Evolutionary conservation across 2,888 invertebrate species (phyloP).

Genomic region (Andrena haemorrhoa): DNA sequence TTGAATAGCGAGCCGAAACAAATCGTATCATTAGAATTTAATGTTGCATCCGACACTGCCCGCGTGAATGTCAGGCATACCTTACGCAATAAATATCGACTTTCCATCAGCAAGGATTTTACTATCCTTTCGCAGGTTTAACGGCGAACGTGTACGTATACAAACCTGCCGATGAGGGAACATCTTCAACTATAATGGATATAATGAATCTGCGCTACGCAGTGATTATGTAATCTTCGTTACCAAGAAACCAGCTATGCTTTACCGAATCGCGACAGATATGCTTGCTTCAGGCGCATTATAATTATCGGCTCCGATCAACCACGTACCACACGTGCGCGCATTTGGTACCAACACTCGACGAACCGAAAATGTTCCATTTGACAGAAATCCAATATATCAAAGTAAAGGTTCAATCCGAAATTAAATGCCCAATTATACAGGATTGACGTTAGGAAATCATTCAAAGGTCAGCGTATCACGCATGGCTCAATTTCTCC

Average conservation of each 20-base stretch:
- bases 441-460: no score
- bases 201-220: conserved; percentile 48
- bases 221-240: conserved; percentile 67
- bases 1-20: not conserved
- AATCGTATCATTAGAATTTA: not conserved
- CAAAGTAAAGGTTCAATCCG: no score
- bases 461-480: no score
- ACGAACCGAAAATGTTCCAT: no score
- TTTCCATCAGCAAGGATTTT: conserved; percentile 4
- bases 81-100: not conserved
- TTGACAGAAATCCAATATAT: no score
- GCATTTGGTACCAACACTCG: no score
- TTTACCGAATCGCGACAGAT: conserved; percentile 14
- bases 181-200: conserved; percentile 9
- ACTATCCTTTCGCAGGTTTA: not conserved
- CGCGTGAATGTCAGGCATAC: not conserved
- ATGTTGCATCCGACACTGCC: not conserved
- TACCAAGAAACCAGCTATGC: conserved; percentile 48
- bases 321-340: no score
- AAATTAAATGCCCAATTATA: no score
- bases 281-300: not conserved
- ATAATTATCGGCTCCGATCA: not conserved
- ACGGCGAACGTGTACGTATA: not conserved
- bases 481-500: no score
- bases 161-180: not conserved